Conservation (phyloP, 2,797 vertebrate genomes). For the Acipenser transmontanus region DNA sequence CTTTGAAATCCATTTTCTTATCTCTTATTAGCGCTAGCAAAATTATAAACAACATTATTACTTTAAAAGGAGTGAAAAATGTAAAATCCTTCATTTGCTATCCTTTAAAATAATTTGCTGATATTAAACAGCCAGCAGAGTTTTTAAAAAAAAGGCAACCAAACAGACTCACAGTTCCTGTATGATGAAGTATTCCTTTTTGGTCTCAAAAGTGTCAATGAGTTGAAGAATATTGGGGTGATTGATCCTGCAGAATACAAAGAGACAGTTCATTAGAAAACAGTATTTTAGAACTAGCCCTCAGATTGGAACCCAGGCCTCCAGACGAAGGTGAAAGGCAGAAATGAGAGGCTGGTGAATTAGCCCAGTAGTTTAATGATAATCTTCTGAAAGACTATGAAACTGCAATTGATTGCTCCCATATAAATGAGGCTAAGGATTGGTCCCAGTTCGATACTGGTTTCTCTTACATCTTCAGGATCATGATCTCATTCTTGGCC, state of each 20-base stretch:
- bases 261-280: not conserved
- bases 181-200: constrained; percentile 80
- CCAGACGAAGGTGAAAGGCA: too few species aligned
- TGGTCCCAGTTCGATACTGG: not conserved
- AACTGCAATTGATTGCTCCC: too few species aligned
- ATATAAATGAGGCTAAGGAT: too few species aligned
- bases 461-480: constrained; percentile 75
- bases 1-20: too few species aligned
- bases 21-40: too few species aligned
- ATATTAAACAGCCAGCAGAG: not conserved
- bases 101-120: constrained; percentile 5
- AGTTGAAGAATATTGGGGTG: constrained; percentile 80
- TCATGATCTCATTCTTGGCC: constrained; percentile 82
- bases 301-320: too few species aligned
- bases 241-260: constrained; percentile 61
- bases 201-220: constrained; percentile 77
- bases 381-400: too few species aligned
- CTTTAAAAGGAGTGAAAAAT: constrained; percentile 20
- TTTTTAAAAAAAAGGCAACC: constrained; percentile 10
- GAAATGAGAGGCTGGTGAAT: too few species aligned
- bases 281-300: too few species aligned
- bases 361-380: too few species aligned
- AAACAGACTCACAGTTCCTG: constrained; percentile 72
- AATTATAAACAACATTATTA: too few species aligned
- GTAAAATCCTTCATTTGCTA: constrained; percentile 17